Conservation (phyloP, 1,140 invertebrate genomes). For the Cherax destructor region DNA sequence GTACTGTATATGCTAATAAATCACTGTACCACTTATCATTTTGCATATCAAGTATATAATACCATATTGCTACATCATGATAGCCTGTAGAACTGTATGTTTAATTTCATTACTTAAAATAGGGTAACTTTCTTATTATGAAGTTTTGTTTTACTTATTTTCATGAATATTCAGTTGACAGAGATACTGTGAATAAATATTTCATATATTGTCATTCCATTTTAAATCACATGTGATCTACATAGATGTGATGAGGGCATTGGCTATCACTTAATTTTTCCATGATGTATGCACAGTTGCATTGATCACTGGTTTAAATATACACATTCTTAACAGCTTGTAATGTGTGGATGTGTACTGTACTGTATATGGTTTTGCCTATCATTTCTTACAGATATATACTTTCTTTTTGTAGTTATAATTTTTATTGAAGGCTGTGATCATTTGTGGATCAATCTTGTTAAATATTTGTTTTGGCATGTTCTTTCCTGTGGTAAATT, state of each 20-base stretch:
- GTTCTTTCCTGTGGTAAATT: slow-evolving; percentile 32
- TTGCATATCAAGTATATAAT: background rate
- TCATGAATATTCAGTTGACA: background rate
- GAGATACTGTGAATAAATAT: background rate
- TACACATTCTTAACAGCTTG: background rate
- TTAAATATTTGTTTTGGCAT: slow-evolving; percentile 13
- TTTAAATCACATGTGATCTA: no score
- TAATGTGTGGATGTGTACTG: background rate
- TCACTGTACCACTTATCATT: background rate
- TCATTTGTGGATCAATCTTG: slow-evolving; percentile 30
- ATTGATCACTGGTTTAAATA: background rate
- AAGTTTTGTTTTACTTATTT: background rate
- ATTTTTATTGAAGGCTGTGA: slow-evolving; percentile 15
- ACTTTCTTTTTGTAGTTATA: background rate
- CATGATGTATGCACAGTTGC: background rate
- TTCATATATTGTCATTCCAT: background rate
- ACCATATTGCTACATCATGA: background rate
- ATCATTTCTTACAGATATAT: background rate
- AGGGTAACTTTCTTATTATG: background rate
- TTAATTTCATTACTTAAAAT: background rate
- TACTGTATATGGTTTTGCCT: background rate
- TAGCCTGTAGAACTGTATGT: background rate
- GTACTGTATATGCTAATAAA: background rate
- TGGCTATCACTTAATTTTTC: background rate
- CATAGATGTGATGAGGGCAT: background rate